A percentile compares a stretch with the other conserved stretches of the same genome.
Evolutionary conservation across 2,888 invertebrate species (phyloP).

Genomic region (Meliscaeva auricollis): DNA sequence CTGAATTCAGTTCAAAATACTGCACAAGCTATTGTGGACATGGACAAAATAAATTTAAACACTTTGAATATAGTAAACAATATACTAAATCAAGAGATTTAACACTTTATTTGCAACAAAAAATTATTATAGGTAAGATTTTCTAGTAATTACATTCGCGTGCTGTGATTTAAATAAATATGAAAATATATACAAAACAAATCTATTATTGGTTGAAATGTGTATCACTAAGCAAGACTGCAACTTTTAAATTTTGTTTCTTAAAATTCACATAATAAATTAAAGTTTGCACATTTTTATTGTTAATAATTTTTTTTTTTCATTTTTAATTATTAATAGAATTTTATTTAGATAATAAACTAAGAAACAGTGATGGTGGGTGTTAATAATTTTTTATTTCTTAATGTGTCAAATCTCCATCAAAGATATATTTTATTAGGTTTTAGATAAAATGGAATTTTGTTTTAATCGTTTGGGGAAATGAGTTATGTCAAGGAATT

Average conservation of each 20-base stretch:
- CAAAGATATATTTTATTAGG: no score
- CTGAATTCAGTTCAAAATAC: not conserved
- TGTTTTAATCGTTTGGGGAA: not conserved
- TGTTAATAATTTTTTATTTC: not conserved
- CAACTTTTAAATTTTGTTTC: constrained; percentile 14
- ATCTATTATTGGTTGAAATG: not conserved
- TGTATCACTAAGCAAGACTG: constrained; percentile 8
- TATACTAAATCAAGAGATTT: not conserved
- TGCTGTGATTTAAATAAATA: not conserved
- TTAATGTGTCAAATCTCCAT: no score
- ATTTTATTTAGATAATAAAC: constrained; percentile 8
- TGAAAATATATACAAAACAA: not conserved
- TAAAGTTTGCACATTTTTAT: constrained; percentile 1
- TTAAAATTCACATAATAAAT: not conserved
- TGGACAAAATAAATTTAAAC: not conserved
- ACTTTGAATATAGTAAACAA: no score
- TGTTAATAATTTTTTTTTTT: not conserved
- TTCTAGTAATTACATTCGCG: not conserved
- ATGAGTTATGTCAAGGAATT: not conserved
- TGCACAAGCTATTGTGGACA: not conserved
- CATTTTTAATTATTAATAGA: not conserved
- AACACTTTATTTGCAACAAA: not conserved
- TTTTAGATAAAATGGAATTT: not conserved
- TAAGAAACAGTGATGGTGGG: constrained; percentile 1
- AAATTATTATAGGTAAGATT: not conserved